phyloP scores from a whole-genome alignment of 1,140 invertebrate genomes.

The Drosophila kohkoa region DNA sequence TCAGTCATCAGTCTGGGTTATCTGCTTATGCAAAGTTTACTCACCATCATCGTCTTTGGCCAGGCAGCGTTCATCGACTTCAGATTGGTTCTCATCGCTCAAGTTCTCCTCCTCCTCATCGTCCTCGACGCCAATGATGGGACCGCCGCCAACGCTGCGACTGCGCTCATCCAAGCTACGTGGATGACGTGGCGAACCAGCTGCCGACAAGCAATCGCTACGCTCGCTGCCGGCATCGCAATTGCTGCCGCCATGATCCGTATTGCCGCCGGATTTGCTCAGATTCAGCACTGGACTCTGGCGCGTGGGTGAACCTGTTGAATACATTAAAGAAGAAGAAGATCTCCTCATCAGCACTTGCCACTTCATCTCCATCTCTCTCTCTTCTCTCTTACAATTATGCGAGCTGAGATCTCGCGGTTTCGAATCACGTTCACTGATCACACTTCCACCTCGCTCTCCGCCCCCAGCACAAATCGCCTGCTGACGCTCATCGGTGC shows the following conservation, averaged over 20 bases:
- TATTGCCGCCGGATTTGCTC: conserved; percentile 91
- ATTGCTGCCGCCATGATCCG: conserved; percentile 85
- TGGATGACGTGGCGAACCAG: conserved; percentile 85
- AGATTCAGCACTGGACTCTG: conserved; percentile 96
- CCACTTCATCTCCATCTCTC: too few species aligned
- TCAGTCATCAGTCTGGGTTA: conserved; percentile 36
- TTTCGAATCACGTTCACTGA: conserved; percentile 88
- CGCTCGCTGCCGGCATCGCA: conserved; percentile 86
- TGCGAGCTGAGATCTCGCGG: conserved; percentile 92
- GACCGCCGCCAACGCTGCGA: conserved; percentile 87
- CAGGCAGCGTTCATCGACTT: conserved; percentile 86
- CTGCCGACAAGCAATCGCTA: conserved; percentile 86
- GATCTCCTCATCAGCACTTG: not conserved
- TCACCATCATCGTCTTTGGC: conserved; percentile 94
- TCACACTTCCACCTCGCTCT: conserved; percentile 86
- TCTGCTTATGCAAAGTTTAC: conserved; percentile 67
- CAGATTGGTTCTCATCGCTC: conserved; percentile 91
- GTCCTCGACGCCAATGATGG: conserved; percentile 73
- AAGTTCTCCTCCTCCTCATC: conserved; percentile 93
- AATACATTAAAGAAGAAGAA: conserved; percentile 4
- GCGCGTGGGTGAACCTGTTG: conserved; percentile 92
- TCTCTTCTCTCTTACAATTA: conserved; percentile 88
- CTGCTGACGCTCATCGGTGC: conserved; percentile 88
- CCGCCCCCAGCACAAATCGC: conserved; percentile 85
- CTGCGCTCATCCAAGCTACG: conserved; percentile 81